These are phyloP conservation scores for Peromyscus maniculatus DNA, from an alignment of 2,113 vertebrate species.

Conservation along the genomic window DNA sequence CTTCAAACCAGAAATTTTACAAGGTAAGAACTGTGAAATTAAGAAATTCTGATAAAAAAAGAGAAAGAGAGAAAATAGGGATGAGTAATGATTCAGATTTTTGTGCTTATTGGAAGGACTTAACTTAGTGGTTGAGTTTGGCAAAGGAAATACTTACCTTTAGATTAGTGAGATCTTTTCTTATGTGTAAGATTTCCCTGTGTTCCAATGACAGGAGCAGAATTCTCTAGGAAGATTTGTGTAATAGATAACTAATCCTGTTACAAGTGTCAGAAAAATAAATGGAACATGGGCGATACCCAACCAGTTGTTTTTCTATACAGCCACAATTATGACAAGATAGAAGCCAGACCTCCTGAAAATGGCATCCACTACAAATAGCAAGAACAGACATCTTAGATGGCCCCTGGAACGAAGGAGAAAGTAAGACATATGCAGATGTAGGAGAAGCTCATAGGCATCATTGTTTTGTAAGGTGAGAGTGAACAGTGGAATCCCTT, in stretches of 20 bases:
- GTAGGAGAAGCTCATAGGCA: not conserved
- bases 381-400: not conserved
- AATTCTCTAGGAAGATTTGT: not conserved
- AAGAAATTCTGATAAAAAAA: not conserved
- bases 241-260: not conserved
- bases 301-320: not conserved
- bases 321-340: not conserved
- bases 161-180: not conserved
- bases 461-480: not conserved
- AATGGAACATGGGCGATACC: not conserved
- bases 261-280: not conserved
- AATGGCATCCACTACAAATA: not conserved
- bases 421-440: not conserved
- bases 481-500: not conserved
- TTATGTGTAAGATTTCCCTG: not conserved
- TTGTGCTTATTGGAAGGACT: not conserved
- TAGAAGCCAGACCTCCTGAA: not conserved
- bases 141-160: conserved; percentile 33
- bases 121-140: not conserved
- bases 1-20: not conserved
- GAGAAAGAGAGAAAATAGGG: too few relatives aligned
- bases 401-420: not conserved
- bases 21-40: not conserved
- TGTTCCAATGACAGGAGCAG: not conserved
- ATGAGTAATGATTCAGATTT: not conserved